Evolutionary conservation across 1,140 invertebrate species (phyloP).

Genomic region (Polypedilum pembai): DNA sequence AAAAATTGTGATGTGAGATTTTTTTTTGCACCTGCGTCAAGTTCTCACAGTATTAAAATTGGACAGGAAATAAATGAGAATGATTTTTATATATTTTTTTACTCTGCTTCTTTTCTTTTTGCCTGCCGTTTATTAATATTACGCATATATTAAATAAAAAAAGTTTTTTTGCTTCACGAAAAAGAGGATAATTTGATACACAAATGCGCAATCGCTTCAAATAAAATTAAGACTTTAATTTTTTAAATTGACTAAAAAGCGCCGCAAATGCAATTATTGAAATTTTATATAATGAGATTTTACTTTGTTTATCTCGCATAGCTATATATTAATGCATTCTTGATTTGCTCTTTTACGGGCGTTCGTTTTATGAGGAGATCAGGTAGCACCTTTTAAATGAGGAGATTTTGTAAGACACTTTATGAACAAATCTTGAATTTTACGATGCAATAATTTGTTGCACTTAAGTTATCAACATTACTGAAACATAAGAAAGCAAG

Average conservation of each 20-base stretch:
- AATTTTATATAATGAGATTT: not conserved
- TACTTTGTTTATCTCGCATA: not conserved
- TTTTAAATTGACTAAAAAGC: not conserved
- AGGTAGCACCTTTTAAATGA: conserved; percentile 10
- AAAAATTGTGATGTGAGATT: conserved; percentile 16
- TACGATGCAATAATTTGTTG: conserved; percentile 17
- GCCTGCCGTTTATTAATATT: not conserved
- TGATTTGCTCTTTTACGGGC: conserved; percentile 2
- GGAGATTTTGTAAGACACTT: conserved; percentile 8
- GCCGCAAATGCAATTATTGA: not conserved
- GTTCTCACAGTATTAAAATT: conserved; percentile 18
- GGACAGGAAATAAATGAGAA: conserved; percentile 12
- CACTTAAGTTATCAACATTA: not conserved
- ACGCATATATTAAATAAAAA: conserved; percentile 13
- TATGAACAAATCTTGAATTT: conserved; percentile 1
- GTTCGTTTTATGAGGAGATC: not conserved
- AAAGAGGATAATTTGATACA: not conserved
- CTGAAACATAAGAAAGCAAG: too few relatives aligned
- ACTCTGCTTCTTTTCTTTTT: not conserved
- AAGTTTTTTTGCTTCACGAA: not conserved
- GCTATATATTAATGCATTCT: not conserved
- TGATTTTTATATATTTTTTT: conserved; percentile 20
- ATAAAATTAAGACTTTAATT: too few relatives aligned
- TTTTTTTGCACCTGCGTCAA: conserved; percentile 10
- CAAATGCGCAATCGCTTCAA: not conserved